Conservation (phyloP, 2,113 vertebrate genomes). For the Rhombomys opimus region DNA sequence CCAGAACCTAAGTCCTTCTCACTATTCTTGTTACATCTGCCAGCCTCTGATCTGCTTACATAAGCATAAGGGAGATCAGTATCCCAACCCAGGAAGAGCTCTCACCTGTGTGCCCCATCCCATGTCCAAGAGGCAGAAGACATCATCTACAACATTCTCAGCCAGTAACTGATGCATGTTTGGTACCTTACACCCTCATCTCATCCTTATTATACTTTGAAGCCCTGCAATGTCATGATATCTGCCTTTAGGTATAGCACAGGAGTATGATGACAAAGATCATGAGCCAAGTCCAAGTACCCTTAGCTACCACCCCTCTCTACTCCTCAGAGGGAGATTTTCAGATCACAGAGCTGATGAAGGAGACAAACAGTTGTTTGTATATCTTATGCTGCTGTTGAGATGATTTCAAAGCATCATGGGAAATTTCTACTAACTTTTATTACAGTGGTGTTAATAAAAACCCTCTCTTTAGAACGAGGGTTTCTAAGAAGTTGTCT, state of each 20-base stretch:
- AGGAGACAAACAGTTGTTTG: background rate
- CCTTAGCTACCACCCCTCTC: background rate
- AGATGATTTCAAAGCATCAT: background rate
- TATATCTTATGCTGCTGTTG: too few relatives aligned
- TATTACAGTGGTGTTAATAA: background rate
- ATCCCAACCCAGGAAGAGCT: background rate
- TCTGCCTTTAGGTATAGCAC: background rate
- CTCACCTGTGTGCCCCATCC: background rate
- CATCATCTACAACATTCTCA: background rate
- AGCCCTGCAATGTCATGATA: background rate
- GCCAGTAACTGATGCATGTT: background rate
- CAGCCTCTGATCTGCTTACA: background rate
- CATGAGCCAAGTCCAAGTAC: background rate
- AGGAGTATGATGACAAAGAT: background rate
- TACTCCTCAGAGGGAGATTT: background rate
- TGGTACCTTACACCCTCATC: background rate
- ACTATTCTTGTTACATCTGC: background rate
- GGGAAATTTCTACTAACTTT: background rate
- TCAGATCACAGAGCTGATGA: background rate
- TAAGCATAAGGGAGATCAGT: accelerated
- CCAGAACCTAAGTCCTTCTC: background rate
- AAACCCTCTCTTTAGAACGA: background rate
- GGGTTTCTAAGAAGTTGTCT: background rate
- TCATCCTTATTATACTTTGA: too few relatives aligned
- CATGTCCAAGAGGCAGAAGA: background rate